phyloP scores from a whole-genome alignment of 2,113 vertebrate genomes.

The Empidonax alnorum region DNA sequence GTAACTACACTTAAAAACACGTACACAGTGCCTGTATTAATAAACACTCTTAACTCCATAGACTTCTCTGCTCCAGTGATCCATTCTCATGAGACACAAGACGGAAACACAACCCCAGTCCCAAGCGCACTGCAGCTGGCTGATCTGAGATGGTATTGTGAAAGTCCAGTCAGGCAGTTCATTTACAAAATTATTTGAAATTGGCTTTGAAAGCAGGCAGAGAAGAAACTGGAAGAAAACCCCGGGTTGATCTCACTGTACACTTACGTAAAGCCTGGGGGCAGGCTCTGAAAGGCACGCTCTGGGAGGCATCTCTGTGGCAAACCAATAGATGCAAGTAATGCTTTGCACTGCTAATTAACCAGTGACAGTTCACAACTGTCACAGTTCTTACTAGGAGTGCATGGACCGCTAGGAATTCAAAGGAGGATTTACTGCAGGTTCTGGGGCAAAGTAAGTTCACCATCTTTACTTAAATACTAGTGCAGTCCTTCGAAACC shows the following conservation, averaged over 20 bases:
- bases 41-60: background rate
- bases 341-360: background rate
- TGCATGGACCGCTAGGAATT: background rate
- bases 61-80: background rate
- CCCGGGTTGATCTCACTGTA: background rate
- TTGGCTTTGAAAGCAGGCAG: constrained; percentile 23
- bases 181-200: constrained; percentile 1
- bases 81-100: background rate
- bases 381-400: rapidly evolving
- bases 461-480: background rate
- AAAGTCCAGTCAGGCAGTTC: background rate
- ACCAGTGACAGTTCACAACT: background rate
- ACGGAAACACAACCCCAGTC: background rate
- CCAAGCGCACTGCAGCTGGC: background rate
- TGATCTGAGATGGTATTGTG: background rate
- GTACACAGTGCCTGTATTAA: background rate
- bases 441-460: background rate
- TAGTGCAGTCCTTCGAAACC: background rate
- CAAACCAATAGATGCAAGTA: background rate
- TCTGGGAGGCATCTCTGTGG: background rate
- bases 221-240: background rate
- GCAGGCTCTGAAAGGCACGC: background rate
- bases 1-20: background rate
- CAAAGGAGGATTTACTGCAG: background rate
- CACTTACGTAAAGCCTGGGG: background rate